Conservation (phyloP, 1,140 invertebrate genomes). For the Holcopasites calliopsidis region DNA sequence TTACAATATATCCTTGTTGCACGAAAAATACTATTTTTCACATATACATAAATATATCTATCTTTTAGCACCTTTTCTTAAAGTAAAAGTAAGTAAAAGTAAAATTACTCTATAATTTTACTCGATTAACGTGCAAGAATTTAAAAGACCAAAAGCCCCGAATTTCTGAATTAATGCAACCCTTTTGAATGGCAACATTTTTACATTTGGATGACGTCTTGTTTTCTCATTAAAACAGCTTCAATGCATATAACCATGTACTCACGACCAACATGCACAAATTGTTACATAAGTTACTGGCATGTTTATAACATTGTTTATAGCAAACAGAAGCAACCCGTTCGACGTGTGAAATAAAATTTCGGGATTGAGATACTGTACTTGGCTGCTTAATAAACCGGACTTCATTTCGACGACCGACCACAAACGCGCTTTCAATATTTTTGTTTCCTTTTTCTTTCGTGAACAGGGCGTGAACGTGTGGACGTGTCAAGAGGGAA, state of each 20-base stretch:
- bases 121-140: background rate
- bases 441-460: no score
- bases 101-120: no score
- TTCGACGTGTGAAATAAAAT: background rate
- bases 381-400: background rate
- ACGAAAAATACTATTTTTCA: background rate
- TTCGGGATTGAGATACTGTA: background rate
- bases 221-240: background rate
- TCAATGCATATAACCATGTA: background rate
- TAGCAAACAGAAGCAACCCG: background rate
- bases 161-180: background rate
- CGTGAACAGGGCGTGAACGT: background rate
- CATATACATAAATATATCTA: no score
- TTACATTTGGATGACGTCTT: background rate
- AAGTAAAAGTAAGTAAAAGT: no score
- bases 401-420: background rate
- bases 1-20: background rate
- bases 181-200: background rate
- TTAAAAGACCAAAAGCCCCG: background rate
- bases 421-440: background rate
- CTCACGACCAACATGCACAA: background rate
- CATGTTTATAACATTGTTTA: background rate
- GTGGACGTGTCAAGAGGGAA: background rate
- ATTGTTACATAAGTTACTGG: background rate
- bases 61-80: no score